Conservation (phyloP, 2,888 invertebrate species). For the Monoplex corrugatus region DNA sequence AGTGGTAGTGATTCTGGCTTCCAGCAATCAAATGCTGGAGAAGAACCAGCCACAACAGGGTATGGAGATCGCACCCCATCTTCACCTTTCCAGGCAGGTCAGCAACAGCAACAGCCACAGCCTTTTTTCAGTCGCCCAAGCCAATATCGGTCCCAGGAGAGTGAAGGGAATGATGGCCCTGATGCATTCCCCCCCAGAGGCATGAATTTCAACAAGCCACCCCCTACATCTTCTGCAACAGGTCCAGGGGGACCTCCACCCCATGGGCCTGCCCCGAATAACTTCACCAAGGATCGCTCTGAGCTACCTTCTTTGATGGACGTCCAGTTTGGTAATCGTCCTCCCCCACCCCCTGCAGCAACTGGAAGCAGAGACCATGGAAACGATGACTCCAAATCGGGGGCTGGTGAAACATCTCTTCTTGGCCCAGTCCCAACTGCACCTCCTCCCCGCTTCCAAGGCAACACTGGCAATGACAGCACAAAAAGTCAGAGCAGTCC, state of each 20-base stretch:
- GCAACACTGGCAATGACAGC: neutral
- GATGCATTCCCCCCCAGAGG: slow-evolving; percentile 25
- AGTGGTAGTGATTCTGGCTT: slow-evolving; percentile 20
- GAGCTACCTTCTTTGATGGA: slow-evolving; percentile 47
- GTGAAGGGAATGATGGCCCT: neutral
- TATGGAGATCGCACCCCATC: neutral
- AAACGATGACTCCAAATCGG: slow-evolving; percentile 14
- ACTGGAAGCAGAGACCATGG: neutral
- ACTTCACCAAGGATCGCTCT: slow-evolving; percentile 35
- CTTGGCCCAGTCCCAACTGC: slow-evolving; percentile 38
- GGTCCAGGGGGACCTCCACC: neutral
- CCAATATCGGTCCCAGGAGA: slow-evolving; percentile 24
- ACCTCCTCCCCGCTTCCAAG: slow-evolving; percentile 32
- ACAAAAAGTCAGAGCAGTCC: neutral
- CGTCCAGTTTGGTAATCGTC: slow-evolving; percentile 27
- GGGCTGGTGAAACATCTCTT: slow-evolving; percentile 41
- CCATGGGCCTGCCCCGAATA: neutral
- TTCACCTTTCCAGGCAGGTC: neutral
- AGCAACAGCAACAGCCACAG: slow-evolving; percentile 28
- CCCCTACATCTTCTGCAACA: neutral
- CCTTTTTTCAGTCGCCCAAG: neutral
- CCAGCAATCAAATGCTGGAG: neutral
- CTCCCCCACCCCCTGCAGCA: slow-evolving; percentile 23
- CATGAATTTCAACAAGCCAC: slow-evolving; percentile 30
- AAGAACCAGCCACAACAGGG: neutral